Evolutionary conservation across 1,140 invertebrate genomes (phyloP).

Genomic region (Himalopsyche phryganea): DNA sequence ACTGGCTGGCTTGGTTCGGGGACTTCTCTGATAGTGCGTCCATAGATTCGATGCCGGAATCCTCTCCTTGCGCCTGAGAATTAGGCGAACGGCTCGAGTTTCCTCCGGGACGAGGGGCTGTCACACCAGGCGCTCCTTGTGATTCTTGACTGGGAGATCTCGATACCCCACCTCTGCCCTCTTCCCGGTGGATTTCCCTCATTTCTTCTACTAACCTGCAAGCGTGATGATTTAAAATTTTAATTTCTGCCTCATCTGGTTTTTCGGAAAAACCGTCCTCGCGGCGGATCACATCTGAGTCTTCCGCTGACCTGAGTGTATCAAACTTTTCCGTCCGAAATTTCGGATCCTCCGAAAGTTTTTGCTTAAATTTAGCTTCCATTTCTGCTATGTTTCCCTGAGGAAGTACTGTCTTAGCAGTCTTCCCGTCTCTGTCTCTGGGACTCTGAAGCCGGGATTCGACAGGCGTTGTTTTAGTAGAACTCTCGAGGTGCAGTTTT

Average conservation of each 20-base stretch:
- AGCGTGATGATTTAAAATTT: slow-evolving; percentile 7
- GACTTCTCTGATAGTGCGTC: slow-evolving; percentile 89
- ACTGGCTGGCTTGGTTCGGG: slow-evolving; percentile 74
- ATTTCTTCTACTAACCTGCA: slow-evolving; percentile 7
- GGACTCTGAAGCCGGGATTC: not conserved
- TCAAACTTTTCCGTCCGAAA: slow-evolving; percentile 19
- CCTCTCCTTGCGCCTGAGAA: slow-evolving; percentile 68
- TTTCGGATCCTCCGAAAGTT: slow-evolving; percentile 52
- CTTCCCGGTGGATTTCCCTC: slow-evolving; percentile 15
- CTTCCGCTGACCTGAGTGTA: slow-evolving; percentile 11
- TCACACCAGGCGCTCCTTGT: slow-evolving; percentile 21
- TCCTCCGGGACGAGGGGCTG: slow-evolving; percentile 39
- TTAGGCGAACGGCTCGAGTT: slow-evolving; percentile 51
- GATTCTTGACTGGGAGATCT: slow-evolving; percentile 26
- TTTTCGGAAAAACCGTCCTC: slow-evolving; percentile 24
- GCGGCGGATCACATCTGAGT: slow-evolving; percentile 15
- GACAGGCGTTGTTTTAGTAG: not conserved
- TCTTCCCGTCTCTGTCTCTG: not conserved
- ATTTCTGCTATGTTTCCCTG: slow-evolving; percentile 53
- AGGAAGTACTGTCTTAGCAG: slow-evolving; percentile 34
- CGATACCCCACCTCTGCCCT: slow-evolving; percentile 9
- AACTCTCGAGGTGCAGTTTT: slow-evolving; percentile 8
- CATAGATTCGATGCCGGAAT: slow-evolving; percentile 91
- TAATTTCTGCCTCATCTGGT: slow-evolving; percentile 19
- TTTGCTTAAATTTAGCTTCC: slow-evolving; percentile 61